These are phyloP conservation scores for Saccopteryx bilineata DNA, from an alignment of 2,113 vertebrate species.

Conservation along the genomic window DNA sequence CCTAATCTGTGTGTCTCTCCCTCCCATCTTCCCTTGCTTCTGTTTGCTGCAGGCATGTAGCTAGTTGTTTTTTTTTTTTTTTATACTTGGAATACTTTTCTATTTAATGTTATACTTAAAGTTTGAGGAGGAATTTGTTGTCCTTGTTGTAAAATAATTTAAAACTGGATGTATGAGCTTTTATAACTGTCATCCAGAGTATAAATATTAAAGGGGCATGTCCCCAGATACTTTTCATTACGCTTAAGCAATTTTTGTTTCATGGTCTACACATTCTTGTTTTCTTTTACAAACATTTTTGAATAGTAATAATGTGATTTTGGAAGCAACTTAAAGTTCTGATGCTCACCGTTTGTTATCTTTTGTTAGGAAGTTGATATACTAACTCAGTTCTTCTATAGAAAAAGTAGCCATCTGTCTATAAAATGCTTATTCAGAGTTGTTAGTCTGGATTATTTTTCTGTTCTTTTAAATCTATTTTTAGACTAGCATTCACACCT, in stretches of 20 bases:
- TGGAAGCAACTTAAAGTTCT: slow-evolving; percentile 37
- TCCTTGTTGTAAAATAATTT: neutral
- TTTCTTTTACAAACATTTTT: slow-evolving; percentile 37
- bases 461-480: neutral
- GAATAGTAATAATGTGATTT: neutral
- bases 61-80: neutral
- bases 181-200: neutral
- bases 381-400: neutral
- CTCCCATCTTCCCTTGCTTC: neutral
- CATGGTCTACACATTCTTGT: neutral
- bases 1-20: neutral
- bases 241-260: neutral
- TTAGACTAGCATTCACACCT: neutral
- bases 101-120: neutral
- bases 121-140: neutral
- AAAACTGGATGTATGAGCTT: neutral
- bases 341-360: neutral
- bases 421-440: neutral
- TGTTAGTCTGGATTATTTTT: neutral
- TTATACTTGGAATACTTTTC: neutral
- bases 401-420: neutral
- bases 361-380: slow-evolving; percentile 6
- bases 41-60: neutral
- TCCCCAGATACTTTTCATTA: neutral
- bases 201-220: neutral